Evolutionary conservation across 2,888 invertebrate species (phyloP).

Genomic region (Drosophila kanekoi): DNA sequence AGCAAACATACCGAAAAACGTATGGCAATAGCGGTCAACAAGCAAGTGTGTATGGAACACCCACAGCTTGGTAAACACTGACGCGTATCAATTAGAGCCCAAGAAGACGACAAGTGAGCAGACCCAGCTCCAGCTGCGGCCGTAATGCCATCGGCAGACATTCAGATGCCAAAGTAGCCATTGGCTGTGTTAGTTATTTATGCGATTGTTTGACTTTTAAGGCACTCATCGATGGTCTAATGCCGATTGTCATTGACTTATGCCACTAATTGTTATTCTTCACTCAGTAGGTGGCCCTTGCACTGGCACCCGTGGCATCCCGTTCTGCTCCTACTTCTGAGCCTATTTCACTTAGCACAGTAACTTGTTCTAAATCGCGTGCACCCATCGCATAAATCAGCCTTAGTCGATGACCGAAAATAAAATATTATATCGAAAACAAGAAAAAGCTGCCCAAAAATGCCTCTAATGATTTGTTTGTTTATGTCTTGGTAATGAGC

Average conservation of each 20-base stretch:
- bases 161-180: constrained; percentile 25
- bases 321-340: constrained; percentile 20
- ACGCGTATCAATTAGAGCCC: constrained; percentile 75
- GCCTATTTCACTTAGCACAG: not conserved
- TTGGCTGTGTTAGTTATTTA: constrained; percentile 54
- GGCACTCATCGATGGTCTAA: constrained; percentile 45
- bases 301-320: constrained; percentile 6
- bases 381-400: constrained; percentile 69
- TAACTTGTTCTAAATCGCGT: constrained; percentile 69
- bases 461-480: constrained; percentile 70
- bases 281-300: constrained; percentile 68
- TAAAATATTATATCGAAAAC: constrained; percentile 35
- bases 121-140: constrained; percentile 1
- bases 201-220: constrained; percentile 65
- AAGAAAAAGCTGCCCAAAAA: constrained; percentile 34
- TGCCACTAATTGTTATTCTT: constrained; percentile 75
- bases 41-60: constrained; percentile 69
- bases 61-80: constrained; percentile 73
- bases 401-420: constrained; percentile 17
- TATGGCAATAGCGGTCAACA: constrained; percentile 65
- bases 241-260: constrained; percentile 71
- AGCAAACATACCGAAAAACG: constrained; percentile 55
- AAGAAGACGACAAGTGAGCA: constrained; percentile 54
- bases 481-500: constrained; percentile 66
- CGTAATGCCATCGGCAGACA: constrained; percentile 19